Conservation (phyloP, 2,113 vertebrate genomes). For the Pterophyllum scalare region DNA sequence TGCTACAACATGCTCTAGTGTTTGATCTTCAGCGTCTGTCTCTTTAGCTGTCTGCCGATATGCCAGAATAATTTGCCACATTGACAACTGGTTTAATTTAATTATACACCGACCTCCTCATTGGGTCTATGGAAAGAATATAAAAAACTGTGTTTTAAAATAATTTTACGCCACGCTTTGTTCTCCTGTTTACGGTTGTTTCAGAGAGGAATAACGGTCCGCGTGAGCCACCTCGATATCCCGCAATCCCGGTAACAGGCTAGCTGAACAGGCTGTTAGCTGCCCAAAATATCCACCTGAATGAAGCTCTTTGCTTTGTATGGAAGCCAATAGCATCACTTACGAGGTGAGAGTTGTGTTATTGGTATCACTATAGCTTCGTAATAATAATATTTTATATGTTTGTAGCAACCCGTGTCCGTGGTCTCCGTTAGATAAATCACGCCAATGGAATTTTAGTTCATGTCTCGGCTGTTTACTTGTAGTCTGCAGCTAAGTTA, state of each 20-base stretch:
- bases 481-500: conserved; percentile 33
- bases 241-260: conserved; percentile 16
- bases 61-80: conserved; percentile 65
- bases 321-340: conserved; percentile 51
- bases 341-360: conserved; percentile 33
- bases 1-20: not conserved
- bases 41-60: conserved; percentile 53
- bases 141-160: fast-evolving
- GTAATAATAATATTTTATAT: not conserved
- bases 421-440: not conserved
- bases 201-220: not conserved
- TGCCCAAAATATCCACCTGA: conserved; percentile 48
- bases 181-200: not conserved
- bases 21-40: not conserved
- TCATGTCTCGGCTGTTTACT: not conserved
- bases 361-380: not conserved
- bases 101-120: fast-evolving
- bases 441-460: not conserved
- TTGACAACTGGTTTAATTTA: not conserved
- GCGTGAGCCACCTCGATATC: not conserved
- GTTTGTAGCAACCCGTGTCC: not conserved
- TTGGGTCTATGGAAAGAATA: fast-evolving
- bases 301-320: conserved; percentile 59
- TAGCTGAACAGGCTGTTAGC: conserved; percentile 18
- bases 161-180: fast-evolving